A percentile compares a stretch with the other conserved stretches of the same genome.
Evolutionary conservation across 2,797 vertebrate species (phyloP).

Genomic region (Cephalopachus bancanus): DNA sequence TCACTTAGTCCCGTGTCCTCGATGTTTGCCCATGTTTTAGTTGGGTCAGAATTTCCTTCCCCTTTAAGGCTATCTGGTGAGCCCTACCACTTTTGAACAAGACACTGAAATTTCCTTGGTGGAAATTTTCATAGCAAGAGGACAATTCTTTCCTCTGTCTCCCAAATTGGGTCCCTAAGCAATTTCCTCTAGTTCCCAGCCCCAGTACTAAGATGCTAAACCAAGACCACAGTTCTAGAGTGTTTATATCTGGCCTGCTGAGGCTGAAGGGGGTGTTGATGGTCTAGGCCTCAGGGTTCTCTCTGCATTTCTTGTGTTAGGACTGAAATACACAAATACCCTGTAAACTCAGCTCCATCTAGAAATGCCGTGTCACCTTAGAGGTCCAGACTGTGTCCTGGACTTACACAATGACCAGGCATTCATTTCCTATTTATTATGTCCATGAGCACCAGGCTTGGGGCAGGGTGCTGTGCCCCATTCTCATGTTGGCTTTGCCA

Average conservation of each 20-base stretch:
- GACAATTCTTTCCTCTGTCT: too few relatives aligned
- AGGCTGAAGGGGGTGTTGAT: rapidly evolving
- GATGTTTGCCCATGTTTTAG: too few relatives aligned
- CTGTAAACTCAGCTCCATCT: too few relatives aligned
- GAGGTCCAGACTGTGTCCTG: neutral
- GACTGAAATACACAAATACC: too few relatives aligned
- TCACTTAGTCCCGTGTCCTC: neutral
- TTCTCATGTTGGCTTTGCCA: neutral
- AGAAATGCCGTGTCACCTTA: rapidly evolving
- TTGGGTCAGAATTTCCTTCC: neutral
- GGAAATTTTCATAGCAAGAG: neutral
- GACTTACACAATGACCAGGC: too few relatives aligned
- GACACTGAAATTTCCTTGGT: neutral
- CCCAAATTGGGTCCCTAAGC: neutral
- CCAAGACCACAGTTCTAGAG: neutral
- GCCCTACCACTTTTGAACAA: rapidly evolving
- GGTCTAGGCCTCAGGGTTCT: neutral
- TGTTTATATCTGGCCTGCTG: neutral
- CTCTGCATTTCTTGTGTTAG: neutral
- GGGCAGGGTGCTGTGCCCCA: neutral
- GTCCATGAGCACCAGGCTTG: neutral
- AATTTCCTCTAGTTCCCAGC: neutral
- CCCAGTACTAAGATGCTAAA: too few relatives aligned
- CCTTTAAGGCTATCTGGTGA: neutral
- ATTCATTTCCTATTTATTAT: neutral